These are phyloP conservation scores for Trachymyrmex cornetzi DNA, from an alignment of 1,140 invertebrate species.

Conservation along the genomic window DNA sequence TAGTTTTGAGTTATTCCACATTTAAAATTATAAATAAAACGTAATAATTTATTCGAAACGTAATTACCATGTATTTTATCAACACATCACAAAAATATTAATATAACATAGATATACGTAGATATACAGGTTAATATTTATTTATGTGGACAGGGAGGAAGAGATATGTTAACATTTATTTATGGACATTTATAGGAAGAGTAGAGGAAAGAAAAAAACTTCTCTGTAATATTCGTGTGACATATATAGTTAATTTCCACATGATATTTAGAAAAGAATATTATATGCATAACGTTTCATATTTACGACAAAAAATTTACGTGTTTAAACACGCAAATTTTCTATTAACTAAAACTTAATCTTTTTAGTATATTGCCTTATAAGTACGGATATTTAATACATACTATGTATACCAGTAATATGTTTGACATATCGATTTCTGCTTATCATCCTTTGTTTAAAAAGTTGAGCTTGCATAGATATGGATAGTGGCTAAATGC, in stretches of 20 bases:
- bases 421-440: slow-evolving; percentile 33
- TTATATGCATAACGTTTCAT: neutral
- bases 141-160: no score
- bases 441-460: slow-evolving; percentile 58
- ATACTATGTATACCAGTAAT: slow-evolving; percentile 4
- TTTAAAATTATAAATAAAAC: neutral
- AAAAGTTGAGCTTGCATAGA: slow-evolving; percentile 62
- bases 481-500: slow-evolving; percentile 49
- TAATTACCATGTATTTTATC: neutral
- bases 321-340: slow-evolving; percentile 1
- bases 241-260: neutral
- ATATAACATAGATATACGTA: neutral
- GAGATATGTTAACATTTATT: neutral
- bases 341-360: neutral
- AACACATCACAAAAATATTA: neutral
- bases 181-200: neutral
- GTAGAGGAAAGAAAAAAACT: neutral
- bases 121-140: no score
- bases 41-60: neutral
- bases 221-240: neutral
- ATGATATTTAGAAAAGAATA: neutral
- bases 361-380: neutral
- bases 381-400: neutral
- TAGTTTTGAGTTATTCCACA: neutral
- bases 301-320: neutral